Base-by-base conservation (phyloP, 2,113 vertebrate species). In the Chiloscyllium plagiosum region DNA sequence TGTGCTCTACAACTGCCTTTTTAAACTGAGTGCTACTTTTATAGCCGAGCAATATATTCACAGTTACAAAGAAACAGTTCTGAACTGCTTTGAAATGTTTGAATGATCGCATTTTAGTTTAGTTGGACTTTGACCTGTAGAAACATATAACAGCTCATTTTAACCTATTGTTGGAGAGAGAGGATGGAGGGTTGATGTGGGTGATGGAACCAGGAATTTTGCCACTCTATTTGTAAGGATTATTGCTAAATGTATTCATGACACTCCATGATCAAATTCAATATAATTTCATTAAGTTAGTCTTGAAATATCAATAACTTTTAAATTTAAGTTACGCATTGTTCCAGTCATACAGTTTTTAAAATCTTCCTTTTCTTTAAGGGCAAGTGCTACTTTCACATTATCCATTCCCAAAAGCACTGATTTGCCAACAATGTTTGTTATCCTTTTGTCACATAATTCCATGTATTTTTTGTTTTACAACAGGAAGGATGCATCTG, bases 401-500 rank as follows among this genome's bases (percentile, higher is more conserved):
- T 8, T 90, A 56, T 80, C n/a, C 2, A 33, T 89, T 56, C 10
- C 87, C 87, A 90, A 33, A 61, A 33, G 12, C 10, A 33, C 26
- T 61, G 86, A 56, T 61, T 61, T 37, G 19, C 42, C 7, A 61
- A 15, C 5, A 24, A 24, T 90, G 50, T 42, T 94, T 69, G 19
- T 66, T 70, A 0, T 12, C n/a, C 5, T 24, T 61, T 47, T 13
- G 66, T 26, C 29, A 69, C 10, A 89, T 70, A 50, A 50, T 37
- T 69, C 93, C 29, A 7, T 86, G 15, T 17, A 19, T 4, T 3
- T 70, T 70, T 20, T 95, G 3, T 33, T 72, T 89, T 13, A 66
- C 68, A 3, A 29, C 72, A 72, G 96, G 76, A 96, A 96, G 1
- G 78, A 98, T 98, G 98, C 95, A 70, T 95, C 97, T 99, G 90